Conservation (phyloP, 2,113 vertebrate species). For the Alaudala cheleensis region DNA sequence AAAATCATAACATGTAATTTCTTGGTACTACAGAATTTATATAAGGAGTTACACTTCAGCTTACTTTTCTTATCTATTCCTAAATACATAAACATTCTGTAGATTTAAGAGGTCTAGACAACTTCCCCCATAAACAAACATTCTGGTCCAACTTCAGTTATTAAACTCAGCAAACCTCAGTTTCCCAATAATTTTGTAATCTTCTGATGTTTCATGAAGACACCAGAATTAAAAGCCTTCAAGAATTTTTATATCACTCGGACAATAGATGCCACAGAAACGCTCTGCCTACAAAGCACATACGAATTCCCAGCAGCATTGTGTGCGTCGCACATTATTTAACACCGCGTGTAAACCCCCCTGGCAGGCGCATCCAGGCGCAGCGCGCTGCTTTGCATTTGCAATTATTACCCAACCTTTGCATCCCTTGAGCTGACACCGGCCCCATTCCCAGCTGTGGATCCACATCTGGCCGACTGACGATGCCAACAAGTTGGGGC, state of each 20-base stretch:
- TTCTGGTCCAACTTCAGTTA: background rate
- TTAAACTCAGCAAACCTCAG: background rate
- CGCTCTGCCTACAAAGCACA: background rate
- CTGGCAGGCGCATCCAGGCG: background rate
- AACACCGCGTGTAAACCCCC: background rate
- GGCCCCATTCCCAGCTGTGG: background rate
- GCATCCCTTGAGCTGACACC: rapidly evolving
- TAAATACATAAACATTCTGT: background rate
- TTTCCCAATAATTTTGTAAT: background rate
- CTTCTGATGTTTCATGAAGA: background rate
- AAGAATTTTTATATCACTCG: background rate
- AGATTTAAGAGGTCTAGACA: background rate
- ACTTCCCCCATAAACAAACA: background rate
- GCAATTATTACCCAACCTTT: background rate
- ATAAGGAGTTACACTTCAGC: background rate
- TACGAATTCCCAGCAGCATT: rapidly evolving
- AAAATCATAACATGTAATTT: background rate
- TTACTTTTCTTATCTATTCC: background rate
- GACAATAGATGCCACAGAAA: background rate
- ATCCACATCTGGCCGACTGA: background rate
- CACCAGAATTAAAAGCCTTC: background rate
- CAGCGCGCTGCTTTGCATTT: background rate
- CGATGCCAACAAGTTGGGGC: background rate
- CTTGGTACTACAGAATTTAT: background rate
- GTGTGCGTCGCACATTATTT: background rate